These are phyloP conservation scores for Tamias sibiricus DNA, from an alignment of 2,113 vertebrate genomes.

Conservation along the genomic window DNA sequence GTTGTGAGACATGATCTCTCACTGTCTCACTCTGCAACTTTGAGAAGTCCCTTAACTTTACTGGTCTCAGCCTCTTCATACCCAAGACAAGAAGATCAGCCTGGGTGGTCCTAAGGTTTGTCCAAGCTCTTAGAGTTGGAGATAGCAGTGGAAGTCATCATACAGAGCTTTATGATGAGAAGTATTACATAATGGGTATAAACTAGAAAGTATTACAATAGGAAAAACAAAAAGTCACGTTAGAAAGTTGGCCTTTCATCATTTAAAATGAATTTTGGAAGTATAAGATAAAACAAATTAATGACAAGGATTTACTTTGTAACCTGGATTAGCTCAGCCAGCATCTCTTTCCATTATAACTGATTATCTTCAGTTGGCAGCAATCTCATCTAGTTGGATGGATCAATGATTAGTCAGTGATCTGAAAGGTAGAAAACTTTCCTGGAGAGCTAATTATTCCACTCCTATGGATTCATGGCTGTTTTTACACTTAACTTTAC, in stretches of 20 bases:
- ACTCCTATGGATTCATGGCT: background rate
- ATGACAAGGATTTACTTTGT: constrained; percentile 1
- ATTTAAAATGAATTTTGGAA: background rate
- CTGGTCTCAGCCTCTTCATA: background rate
- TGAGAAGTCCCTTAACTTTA: background rate
- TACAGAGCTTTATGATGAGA: background rate
- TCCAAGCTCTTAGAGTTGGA: background rate
- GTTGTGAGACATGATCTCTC: background rate
- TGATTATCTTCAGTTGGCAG: background rate
- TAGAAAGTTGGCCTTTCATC: background rate
- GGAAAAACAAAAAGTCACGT: background rate
- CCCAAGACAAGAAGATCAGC: background rate
- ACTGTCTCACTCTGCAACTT: background rate
- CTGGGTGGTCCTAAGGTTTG: background rate
- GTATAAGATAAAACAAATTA: background rate
- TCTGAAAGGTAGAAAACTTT: constrained; percentile 34
- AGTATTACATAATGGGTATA: constrained; percentile 9
- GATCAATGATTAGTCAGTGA: background rate
- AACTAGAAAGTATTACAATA: constrained; percentile 30
- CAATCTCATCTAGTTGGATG: background rate
- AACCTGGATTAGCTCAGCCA: constrained; percentile 1
- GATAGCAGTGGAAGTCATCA: background rate
- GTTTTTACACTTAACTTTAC: constrained; percentile 64
- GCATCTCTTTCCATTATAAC: background rate
- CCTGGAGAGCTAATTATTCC: background rate